phyloP scores from a whole-genome alignment of 2,797 vertebrate genomes.

The Emys orbicularis region DNA sequence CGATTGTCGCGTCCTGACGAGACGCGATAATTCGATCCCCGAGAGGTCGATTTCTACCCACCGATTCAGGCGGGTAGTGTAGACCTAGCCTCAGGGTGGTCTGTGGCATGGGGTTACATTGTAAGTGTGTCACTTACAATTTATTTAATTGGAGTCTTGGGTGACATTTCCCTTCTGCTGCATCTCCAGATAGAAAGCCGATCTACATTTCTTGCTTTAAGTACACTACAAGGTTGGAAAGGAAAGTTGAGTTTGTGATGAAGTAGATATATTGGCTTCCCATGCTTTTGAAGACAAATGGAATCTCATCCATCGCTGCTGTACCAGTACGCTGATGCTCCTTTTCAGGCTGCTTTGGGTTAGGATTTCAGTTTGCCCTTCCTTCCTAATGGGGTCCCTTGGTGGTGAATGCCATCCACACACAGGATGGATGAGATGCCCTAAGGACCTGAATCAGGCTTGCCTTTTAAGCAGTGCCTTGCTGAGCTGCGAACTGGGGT shows the following conservation, averaged over 20 bases:
- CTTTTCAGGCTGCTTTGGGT: slow-evolving; percentile 78
- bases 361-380: slow-evolving; percentile 81
- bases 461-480: slow-evolving; percentile 59
- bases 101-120: slow-evolving; percentile 30
- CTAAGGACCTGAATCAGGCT: slow-evolving; percentile 70
- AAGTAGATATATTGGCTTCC: slow-evolving; percentile 69
- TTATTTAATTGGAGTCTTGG: slow-evolving; percentile 57
- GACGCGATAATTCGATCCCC: too few species aligned
- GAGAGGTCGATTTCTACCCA: too few species aligned
- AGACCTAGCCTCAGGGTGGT: slow-evolving; percentile 21
- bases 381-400: slow-evolving; percentile 89
- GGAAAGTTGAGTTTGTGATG: slow-evolving; percentile 55
- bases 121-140: slow-evolving; percentile 10
- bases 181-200: slow-evolving; percentile 19
- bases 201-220: slow-evolving; percentile 52
- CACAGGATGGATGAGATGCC: slow-evolving; percentile 82
- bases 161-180: slow-evolving; percentile 5
- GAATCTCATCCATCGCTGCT: slow-evolving; percentile 71
- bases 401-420: slow-evolving; percentile 84
- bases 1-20: too few species aligned
- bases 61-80: too few species aligned
- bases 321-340: slow-evolving; percentile 24
- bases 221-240: slow-evolving; percentile 61
- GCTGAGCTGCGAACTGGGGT: slow-evolving; percentile 55
- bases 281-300: slow-evolving; percentile 73